Evolutionary conservation across 2,888 invertebrate genomes (phyloP).

Genomic region (Eupithecia exiguata): DNA sequence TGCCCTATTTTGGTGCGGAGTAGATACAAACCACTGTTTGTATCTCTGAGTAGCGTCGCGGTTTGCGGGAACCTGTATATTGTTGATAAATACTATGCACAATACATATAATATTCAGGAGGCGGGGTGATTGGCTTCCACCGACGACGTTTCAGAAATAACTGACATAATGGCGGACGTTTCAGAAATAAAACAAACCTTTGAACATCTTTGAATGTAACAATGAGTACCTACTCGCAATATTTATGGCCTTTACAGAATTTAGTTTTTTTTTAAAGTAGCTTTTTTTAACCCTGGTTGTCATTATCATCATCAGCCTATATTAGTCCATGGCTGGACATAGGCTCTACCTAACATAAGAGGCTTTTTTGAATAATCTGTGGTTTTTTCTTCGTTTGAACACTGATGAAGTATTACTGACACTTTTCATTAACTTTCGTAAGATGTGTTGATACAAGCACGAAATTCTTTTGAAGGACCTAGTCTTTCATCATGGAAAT

Average conservation of each 20-base stretch:
- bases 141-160: conserved; percentile 16
- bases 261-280: background rate
- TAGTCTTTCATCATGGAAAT: conserved; percentile 39
- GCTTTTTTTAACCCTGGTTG: no score
- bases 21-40: background rate
- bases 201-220: background rate
- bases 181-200: conserved; percentile 15
- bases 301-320: no score
- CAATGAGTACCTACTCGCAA: background rate
- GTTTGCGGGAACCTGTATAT: conserved; percentile 17
- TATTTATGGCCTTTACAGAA: background rate
- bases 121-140: conserved; percentile 13
- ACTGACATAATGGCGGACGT: conserved; percentile 10
- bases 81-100: conserved; percentile 19
- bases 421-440: background rate
- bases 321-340: no score
- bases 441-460: conserved; percentile 13
- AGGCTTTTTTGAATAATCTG: background rate
- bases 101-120: conserved; percentile 11
- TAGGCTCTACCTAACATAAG: no score
- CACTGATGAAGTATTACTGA: background rate
- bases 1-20: background rate
- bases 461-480: conserved; percentile 51
- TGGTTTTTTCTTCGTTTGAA: background rate
- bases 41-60: conserved; percentile 12